Conservation (phyloP, 2,888 invertebrate genomes). For the Brenthis ino region DNA sequence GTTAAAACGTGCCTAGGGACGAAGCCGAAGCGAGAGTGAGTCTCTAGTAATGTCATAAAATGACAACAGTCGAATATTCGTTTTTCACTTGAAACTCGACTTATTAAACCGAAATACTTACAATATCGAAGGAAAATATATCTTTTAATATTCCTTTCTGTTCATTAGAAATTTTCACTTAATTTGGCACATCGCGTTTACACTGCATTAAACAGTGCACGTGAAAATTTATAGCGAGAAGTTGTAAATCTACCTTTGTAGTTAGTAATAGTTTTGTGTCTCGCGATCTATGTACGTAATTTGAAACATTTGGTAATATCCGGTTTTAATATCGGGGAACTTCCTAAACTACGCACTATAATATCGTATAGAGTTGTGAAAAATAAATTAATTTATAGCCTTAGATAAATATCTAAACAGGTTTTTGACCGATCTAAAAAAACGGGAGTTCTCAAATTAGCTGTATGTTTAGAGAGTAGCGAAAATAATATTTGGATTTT, state of each 20-base stretch:
- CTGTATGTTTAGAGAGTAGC: too few species aligned
- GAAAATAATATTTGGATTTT: too few species aligned
- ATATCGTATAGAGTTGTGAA: neutral
- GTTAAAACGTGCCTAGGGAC: too few species aligned
- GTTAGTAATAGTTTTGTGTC: conserved; percentile 20
- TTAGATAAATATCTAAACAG: too few species aligned
- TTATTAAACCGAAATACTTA: neutral
- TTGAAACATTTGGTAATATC: conserved; percentile 23
- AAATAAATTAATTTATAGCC: too few species aligned
- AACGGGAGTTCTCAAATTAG: too few species aligned
- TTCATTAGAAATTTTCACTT: conserved; percentile 15
- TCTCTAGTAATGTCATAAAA: neutral
- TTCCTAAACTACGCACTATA: conserved; percentile 8
- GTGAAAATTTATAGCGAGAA: conserved; percentile 22
- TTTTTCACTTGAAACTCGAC: neutral
- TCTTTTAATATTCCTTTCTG: conserved; percentile 10
- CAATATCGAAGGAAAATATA: neutral
- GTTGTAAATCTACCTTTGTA: conserved; percentile 24
- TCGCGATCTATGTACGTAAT: conserved; percentile 11
- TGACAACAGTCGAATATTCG: neutral
- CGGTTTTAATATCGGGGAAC: conserved; percentile 15
- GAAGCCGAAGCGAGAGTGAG: too few species aligned
- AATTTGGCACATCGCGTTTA: conserved; percentile 18
- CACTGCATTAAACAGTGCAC: conserved; percentile 23
- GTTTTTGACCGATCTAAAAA: too few species aligned